phyloP scores from a whole-genome alignment of 37 sponge, comb jelly and placozoan species.

The Aplysina aerophoba region DNA sequence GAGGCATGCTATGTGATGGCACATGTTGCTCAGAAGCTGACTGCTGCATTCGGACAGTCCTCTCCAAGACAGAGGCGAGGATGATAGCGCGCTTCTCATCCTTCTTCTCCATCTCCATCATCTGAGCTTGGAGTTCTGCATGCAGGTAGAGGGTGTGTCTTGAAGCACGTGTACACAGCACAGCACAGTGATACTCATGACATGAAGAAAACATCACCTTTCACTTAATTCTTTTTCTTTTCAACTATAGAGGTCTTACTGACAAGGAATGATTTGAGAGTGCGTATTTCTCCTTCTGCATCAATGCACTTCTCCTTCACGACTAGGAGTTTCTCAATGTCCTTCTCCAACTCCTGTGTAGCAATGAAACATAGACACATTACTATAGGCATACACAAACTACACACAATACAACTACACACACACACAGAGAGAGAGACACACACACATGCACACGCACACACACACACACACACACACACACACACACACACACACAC shows the following conservation, averaged over 20 bases:
- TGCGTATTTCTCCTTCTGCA: conserved; percentile 71
- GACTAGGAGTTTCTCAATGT: conserved; percentile 48
- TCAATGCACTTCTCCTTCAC: conserved; percentile 64
- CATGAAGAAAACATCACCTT: neutral
- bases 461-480: no score
- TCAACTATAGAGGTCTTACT: conserved; percentile 86
- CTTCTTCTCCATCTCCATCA: conserved; percentile 70
- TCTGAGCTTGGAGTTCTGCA: conserved; percentile 4
- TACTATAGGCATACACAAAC: neutral
- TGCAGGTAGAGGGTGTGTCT: no score
- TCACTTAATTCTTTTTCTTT: conserved; percentile 65
- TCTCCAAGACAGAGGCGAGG: conserved; percentile 86
- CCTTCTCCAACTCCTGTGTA: conserved; percentile 81
- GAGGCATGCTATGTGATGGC: neutral
- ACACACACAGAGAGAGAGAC: neutral
- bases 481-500: no score
- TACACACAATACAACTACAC: neutral
- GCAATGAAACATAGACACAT: neutral
- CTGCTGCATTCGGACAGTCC: conserved; percentile 80
- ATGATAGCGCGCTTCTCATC: conserved; percentile 78
- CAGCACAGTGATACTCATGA: no score
- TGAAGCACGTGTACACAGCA: no score
- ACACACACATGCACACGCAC: no score
- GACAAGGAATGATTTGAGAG: conserved; percentile 75
- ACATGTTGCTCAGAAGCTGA: neutral